Base-by-base conservation (phyloP, 2,113 vertebrate genomes). In the Cyprichromis sp. region DNA sequence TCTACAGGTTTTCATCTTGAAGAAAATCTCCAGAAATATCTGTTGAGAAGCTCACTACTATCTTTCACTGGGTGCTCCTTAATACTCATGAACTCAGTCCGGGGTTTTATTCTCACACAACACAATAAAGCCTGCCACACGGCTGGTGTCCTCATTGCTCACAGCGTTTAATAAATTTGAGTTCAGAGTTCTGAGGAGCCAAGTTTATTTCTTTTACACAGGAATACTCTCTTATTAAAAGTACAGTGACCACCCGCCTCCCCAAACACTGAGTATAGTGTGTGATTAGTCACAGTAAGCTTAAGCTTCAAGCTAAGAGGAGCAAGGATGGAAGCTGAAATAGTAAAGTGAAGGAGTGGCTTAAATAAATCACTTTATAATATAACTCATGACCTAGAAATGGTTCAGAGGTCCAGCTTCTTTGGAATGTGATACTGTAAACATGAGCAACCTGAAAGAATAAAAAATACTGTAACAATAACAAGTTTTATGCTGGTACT, bases 181-280 rank as follows among this genome's bases (percentile, higher is more conserved):
- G 16, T 29, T 45, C 71, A 76, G 4, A 47, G 68, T 0, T 50
- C 42, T 29, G 71, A 8, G 14, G 2, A 31, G 24, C 9, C 9
- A 45, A 76, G 71, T 4, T 17, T 76, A 76, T 47, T 47, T 50
- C 24, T 19, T 50, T 76, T 29, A 76, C 3, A 5, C 42, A 11
- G 38, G 14, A 10, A 50, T 29, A 45, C 8, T 26, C 1, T 42
- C 13, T 45, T 45, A 42, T 16, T 45, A 45, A 71, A 71, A 42
- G n/a, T 24, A 45, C 0, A 71, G 36, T 9, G 36, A 6, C 7
- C 7, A 26, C 26, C 9, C 0, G 3, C 9, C 59, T 2, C 13
- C 5, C 14, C 59, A 63, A 36, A 24, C 5, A 24, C n/a, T 40
- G 66, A 71, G 3, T 42, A 24, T 3, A 42, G 21, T 42, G 66